Base-by-base conservation (phyloP, 1,140 invertebrate species). In the Halictus rubicundus region DNA sequence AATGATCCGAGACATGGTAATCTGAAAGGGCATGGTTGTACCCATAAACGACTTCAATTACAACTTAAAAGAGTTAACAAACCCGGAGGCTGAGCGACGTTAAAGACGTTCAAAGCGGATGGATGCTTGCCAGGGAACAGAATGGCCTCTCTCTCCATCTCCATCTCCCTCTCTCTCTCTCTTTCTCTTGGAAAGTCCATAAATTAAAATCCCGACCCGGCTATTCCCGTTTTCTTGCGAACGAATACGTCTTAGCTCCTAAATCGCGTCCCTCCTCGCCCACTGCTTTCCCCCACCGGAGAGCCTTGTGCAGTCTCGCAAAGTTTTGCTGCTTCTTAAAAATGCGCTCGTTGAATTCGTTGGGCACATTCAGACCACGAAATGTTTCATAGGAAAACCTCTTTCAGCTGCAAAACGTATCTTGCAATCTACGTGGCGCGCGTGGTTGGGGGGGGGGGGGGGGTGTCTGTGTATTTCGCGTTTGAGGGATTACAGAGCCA, bases 1-100 rank as follows among this genome's bases (percentile, higher is more conserved):
- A n/a, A 57, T n/a, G 19, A n/a, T 27, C 2, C 8, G 8, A 9
- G 2, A 5, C 57, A 23, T 25, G 10, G 57, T 59, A 59, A 59
- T 59, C 23, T 25, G 23, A 59, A 59, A 8, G 9, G 23, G 39
- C 39, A 42, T 42, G 12, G n/a, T n/a, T 8, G 23, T 9, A 1
- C 12, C 60, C 60, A 32, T 25, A 61, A 61, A 32, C 23, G 23
- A 61, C 60, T 61, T 61, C 60, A 61, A 61, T 61, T 61, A 61
- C 25, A 61, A 61, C 12, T 61, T 61, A 61, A 61, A 19, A 61
- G 60, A 61, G 60, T 61, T 61, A 60, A 27, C 59, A 60, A 60
- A 61, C 57, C 23, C 57, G n/a, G 9, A 23, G 14, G 12, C 27
- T 32, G 23, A 57, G 25, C 42, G 42, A 46, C 42, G 42, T 19